Base-by-base conservation (phyloP, 2,113 vertebrate species). In the Thalassarche chlororhynchos region DNA sequence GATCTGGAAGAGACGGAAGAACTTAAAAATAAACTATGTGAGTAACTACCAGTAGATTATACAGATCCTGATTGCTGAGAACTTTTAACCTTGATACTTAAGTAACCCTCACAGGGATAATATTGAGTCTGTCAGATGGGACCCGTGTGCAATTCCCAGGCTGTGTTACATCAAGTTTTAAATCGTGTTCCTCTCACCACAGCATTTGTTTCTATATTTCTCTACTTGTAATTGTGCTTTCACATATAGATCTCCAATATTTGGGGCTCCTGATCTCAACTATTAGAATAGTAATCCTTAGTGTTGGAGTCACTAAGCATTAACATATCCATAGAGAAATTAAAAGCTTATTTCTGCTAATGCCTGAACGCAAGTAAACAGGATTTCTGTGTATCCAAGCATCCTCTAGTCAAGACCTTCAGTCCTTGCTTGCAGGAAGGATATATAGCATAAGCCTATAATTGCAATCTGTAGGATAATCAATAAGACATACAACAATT, bases 141-240 rank as follows among this genome's bases (percentile, higher is more conserved):
- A 51, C 12, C 15, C 24, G 31, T 6, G 9, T 1, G 3, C 54
- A 74, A 9, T 34, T 49, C 11, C 8, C 58, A 89, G 51, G 12
- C 24, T 87, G 25, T 9, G 9, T 78, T 68, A 68, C 23, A 46
- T 78, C 20, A 64, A 31, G 29, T 20, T 70, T 8, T 19, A 32
- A 29, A 49, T 49, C 1, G 0, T 0, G 10, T 57, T 71, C 6
- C 29, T 69, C 18, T 8, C 9, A 52, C n/a, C 16, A 75, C 6
- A 91, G 20, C 25, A n/a, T 51, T 87, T 82, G 17, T 66, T 94
- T 66, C 47, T 60, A 5, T 38, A 64, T 87, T 74, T 78, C 25
- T 79, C 20, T 84, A 5, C 42, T 57, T 55, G 10, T 28, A 88
- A 44, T 29, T 77, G 32, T 69, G 19, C 28, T 77, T 90, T 85